A percentile compares a stretch with the other conserved stretches of the same genome.
Conservation (phyloP, 2,797 vertebrate species). For the Helostoma temminkii region DNA sequence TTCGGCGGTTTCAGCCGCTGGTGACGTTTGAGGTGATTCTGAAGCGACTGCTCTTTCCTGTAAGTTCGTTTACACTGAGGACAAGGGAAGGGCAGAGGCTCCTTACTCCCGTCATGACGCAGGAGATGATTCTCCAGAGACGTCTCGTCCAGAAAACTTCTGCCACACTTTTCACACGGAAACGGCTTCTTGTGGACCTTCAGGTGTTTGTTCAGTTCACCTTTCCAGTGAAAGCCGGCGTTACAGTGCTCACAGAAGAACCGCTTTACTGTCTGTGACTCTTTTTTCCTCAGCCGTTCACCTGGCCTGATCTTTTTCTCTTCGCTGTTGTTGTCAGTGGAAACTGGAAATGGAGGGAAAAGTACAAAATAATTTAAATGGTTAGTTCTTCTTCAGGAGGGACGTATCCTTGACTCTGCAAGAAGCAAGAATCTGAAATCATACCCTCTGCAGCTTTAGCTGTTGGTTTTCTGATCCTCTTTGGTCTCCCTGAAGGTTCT, state of each 20-base stretch:
- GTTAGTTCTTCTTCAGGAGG: neutral
- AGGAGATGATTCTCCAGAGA: conserved; percentile 69
- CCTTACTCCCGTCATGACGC: conserved; percentile 51
- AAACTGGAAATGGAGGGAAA: conserved; percentile 29
- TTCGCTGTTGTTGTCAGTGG: conserved; percentile 1
- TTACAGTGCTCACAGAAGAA: conserved; percentile 72
- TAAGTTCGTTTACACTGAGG: conserved; percentile 68
- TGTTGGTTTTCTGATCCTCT: conserved; percentile 28
- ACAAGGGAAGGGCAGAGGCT: conserved; percentile 72
- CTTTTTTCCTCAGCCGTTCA: conserved; percentile 27
- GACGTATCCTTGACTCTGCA: neutral
- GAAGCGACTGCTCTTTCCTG: conserved; percentile 69
- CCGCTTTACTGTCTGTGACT: conserved; percentile 39
- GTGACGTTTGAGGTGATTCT: conserved; percentile 77
- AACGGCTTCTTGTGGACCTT: conserved; percentile 78
- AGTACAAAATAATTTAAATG: neutral
- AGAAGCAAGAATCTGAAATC: neutral
- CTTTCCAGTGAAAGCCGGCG: conserved; percentile 69
- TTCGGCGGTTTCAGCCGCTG: conserved; percentile 64
- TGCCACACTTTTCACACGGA: conserved; percentile 80
- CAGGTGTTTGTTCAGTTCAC: conserved; percentile 73
- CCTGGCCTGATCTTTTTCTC: conserved; percentile 7
- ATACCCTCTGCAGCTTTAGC: conserved; percentile 50
- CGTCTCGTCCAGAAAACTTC: conserved; percentile 75
- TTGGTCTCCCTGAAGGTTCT: conserved; percentile 16